phyloP scores from a whole-genome alignment of 2,888 invertebrate species.

The Dryobotodes eremita region DNA sequence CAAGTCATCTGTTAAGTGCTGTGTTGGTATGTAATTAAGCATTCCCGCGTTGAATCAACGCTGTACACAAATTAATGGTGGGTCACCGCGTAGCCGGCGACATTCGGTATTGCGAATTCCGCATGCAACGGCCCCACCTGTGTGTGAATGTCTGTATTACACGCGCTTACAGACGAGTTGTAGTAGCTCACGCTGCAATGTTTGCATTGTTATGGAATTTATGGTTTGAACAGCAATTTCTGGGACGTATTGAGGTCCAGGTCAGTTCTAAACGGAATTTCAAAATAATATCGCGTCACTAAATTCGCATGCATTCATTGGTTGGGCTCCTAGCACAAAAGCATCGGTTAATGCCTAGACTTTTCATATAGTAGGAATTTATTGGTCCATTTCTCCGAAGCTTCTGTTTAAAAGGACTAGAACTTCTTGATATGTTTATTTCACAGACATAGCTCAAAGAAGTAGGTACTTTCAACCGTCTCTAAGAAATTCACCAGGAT shows the following conservation, averaged over 20 bases:
- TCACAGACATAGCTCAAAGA: neutral
- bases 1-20: slow-evolving; percentile 70
- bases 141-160: slow-evolving; percentile 62
- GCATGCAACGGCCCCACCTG: slow-evolving; percentile 53
- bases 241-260: neutral
- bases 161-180: slow-evolving; percentile 32
- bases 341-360: too few relatives aligned
- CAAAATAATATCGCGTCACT: neutral
- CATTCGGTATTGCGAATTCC: slow-evolving; percentile 69
- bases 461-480: neutral
- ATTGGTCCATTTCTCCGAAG: neutral
- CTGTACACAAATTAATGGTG: slow-evolving; percentile 70
- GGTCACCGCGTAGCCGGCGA: slow-evolving; percentile 64
- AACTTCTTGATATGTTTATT: neutral
- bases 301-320: neutral
- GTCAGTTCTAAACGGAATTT: neutral
- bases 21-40: slow-evolving; percentile 72
- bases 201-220: slow-evolving; percentile 46
- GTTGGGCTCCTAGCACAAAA: neutral
- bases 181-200: slow-evolving; percentile 29
- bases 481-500: neutral
- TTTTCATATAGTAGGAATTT: too few relatives aligned
- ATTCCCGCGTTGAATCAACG: slow-evolving; percentile 73
- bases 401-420: slow-evolving; percentile 1
- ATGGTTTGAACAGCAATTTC: slow-evolving; percentile 24